Percentiles rank a stretch among this genome's conserved stretches.
Evolutionary conservation across 2,888 invertebrate species (phyloP).

Genomic region (Gastrophysa polygoni): DNA sequence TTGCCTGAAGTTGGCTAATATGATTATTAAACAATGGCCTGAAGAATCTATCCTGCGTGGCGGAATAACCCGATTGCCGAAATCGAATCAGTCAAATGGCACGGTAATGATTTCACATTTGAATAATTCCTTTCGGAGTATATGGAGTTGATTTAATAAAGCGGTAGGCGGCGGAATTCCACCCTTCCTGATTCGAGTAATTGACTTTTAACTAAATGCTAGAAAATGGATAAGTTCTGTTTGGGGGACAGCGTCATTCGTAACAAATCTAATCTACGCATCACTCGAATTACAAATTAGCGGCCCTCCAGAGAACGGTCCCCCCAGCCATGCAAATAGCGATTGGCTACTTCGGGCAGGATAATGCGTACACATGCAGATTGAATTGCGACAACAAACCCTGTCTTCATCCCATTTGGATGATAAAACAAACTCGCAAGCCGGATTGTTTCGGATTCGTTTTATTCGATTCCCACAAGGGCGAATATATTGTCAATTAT

Average conservation of each 20-base stretch:
- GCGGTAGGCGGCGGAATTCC: conserved; percentile 33
- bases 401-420: conserved; percentile 54
- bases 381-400: conserved; percentile 36
- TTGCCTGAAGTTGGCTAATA: conserved; percentile 14
- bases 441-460: conserved; percentile 27
- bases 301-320: conserved; percentile 47
- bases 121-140: conserved; percentile 46
- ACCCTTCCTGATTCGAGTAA: conserved; percentile 51
- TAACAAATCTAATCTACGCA: conserved; percentile 58
- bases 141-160: conserved; percentile 46
- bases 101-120: conserved; percentile 47
- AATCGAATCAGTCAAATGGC: conserved; percentile 39
- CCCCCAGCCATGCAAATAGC: conserved; percentile 53
- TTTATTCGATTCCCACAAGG: neutral
- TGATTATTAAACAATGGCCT: conserved; percentile 20
- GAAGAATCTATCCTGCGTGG: conserved; percentile 23
- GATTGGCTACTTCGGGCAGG: conserved; percentile 56
- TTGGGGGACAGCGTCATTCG: conserved; percentile 46
- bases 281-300: conserved; percentile 58
- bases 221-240: conserved; percentile 60
- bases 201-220: conserved; percentile 60
- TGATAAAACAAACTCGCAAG: conserved; percentile 42
- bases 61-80: conserved; percentile 29
- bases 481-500: neutral
- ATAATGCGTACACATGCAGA: conserved; percentile 41